phyloP scores from a whole-genome alignment of 2,797 vertebrate species.

The Pyrocephalus nanus region DNA sequence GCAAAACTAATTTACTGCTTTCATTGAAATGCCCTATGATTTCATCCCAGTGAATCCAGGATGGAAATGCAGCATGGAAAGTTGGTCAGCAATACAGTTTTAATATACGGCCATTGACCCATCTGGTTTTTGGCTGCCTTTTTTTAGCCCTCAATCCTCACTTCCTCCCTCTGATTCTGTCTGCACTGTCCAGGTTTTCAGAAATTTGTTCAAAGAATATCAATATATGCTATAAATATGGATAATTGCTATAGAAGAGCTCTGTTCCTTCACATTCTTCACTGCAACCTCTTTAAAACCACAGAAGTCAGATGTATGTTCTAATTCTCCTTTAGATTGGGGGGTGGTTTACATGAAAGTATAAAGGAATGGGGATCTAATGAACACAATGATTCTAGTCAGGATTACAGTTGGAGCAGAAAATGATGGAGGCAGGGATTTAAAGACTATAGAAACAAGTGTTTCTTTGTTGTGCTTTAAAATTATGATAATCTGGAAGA shows the following conservation, averaged over 20 bases:
- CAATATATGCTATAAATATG: background rate
- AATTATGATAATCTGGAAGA: background rate
- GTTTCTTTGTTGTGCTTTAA: background rate
- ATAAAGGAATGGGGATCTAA: background rate
- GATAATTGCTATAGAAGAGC: background rate
- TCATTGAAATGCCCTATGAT: background rate
- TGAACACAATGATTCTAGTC: background rate
- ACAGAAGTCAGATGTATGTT: background rate
- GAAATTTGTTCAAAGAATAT: background rate
- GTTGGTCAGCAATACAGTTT: background rate
- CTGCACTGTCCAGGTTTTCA: background rate
- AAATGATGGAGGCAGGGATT: background rate
- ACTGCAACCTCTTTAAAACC: background rate
- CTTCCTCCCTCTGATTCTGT: background rate
- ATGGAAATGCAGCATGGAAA: background rate
- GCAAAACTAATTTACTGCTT: background rate
- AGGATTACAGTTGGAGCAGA: background rate
- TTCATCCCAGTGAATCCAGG: background rate
- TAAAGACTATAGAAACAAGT: background rate
- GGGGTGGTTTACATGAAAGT: background rate
- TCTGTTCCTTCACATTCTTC: background rate
- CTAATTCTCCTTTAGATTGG: background rate
- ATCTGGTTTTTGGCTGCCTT: background rate
- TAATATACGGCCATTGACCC: accelerated
- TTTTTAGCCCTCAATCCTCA: background rate